Evolutionary conservation across 2,797 vertebrate species (phyloP), one percentile per base, ranked within the genome.

Genomic region (Stomatorhinus walkeri): DNA sequence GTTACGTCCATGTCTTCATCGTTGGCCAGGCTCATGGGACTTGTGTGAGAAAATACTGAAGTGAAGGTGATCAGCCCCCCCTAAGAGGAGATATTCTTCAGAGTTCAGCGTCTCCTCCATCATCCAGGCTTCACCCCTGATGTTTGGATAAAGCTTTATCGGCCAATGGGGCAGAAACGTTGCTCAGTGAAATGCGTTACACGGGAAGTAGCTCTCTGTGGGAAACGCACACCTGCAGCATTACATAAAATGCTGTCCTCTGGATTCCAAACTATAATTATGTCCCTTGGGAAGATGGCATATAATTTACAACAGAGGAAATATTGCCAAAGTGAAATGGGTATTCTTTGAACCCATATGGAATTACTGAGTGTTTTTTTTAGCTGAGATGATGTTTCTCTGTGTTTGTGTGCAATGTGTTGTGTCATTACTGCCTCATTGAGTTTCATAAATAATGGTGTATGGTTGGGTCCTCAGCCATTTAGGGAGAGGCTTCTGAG

Each of bases 231-330:
- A 79, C 76, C 76, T 46, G 28, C 64, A 36, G 64, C 12, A 12
- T 72, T 28, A 36, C 64, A 72, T 36, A 36, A 72, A 72, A 36
- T 36, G 64, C 28, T 72, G 64, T 72, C 40, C 40, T 79, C 40
- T 79, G 40, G 36, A 43, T 40, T 79, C 76, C 36, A 43, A 92
- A 90, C 89, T 92, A 91, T 91, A 91, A 92, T 94, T 91, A 92
- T 93, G 89, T 32, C 36, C 85, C 88, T 90, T 85, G 28, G 14
- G 10, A 54, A 88, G 52, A 2, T 83, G 54, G 43, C 22, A 84
- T 88, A 46, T 56, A 43, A 88, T 51, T 52, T 52, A 52, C 83
- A 59, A 52, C 51, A 32, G 36, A 88, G 72, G 10, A 88, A 81
- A 59, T 56, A 36, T 36, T 36, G 28, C 46, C 46, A 52, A n/a